phyloP scores from a whole-genome alignment of 2,797 vertebrate species.

The Danio albolineatus region DNA sequence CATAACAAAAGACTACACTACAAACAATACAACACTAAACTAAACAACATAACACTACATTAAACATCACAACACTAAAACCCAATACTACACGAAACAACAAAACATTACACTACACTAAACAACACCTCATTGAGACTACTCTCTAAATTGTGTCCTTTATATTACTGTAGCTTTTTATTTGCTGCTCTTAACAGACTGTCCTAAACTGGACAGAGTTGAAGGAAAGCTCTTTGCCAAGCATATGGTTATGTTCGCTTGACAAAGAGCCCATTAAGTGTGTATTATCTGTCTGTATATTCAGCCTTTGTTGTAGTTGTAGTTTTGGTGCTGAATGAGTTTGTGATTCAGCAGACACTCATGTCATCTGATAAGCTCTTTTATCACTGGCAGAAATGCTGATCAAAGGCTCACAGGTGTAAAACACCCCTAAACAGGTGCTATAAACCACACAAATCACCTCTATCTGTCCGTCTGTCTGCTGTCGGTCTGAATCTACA shows the following conservation, averaged over 20 bases:
- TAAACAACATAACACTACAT: no score
- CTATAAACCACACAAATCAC: constrained; percentile 17
- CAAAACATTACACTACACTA: neutral
- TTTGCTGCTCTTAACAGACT: neutral
- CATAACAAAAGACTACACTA: no score
- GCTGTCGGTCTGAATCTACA: no score
- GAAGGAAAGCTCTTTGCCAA: neutral
- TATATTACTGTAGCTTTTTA: no score
- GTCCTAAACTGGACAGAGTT: neutral
- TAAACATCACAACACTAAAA: no score
- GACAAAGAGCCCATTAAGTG: neutral
- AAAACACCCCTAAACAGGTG: constrained; percentile 11
- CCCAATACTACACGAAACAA: no score
- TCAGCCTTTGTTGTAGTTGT: neutral
- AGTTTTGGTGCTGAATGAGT: neutral
- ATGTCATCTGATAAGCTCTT: constrained; percentile 4
- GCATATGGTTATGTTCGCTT: neutral
- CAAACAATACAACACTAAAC: no score
- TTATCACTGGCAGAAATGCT: neutral
- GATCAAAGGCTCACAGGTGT: constrained; percentile 15
- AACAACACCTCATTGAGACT: no score
- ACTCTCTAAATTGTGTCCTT: no score
- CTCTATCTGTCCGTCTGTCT: neutral
- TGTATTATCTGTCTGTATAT: neutral
- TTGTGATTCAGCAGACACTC: neutral